Percentiles rank a stretch among this genome's conserved stretches.
Evolutionary conservation across 92 coral and sea anemone species (phyloP).

Genomic region (Isaurus tuberculatus): DNA sequence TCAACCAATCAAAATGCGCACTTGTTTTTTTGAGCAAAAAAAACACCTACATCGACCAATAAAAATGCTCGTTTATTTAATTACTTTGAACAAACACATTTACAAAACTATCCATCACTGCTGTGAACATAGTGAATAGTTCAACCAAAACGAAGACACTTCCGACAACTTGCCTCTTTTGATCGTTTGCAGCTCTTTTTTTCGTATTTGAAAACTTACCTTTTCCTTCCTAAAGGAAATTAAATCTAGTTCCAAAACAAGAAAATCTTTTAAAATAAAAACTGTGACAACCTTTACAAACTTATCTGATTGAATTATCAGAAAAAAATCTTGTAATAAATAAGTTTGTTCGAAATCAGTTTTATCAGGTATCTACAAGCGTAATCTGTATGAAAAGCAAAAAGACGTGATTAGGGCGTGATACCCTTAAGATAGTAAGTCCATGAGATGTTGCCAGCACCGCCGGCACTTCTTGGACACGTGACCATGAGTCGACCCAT

Average conservation of each 20-base stretch:
- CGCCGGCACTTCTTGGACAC: conserved; percentile 94
- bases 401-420: conserved; percentile 62
- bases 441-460: conserved; percentile 91
- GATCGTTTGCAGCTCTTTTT: background rate
- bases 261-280: background rate
- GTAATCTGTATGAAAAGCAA: background rate
- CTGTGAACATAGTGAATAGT: background rate
- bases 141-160: background rate
- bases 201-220: background rate
- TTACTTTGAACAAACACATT: background rate
- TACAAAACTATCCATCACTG: background rate
- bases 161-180: background rate
- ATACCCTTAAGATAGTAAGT: conserved; percentile 90
- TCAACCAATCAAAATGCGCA: background rate
- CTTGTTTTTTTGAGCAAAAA: background rate
- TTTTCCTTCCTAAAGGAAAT: background rate
- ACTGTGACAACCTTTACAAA: background rate
- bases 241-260: background rate
- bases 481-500: conserved; percentile 94
- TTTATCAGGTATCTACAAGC: conserved; percentile 24
- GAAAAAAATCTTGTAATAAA: background rate
- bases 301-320: background rate
- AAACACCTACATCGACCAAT: background rate
- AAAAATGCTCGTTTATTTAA: background rate
- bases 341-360: background rate